Conservation (phyloP, 2,888 invertebrate genomes). For the Mesoligia furuncula region DNA sequence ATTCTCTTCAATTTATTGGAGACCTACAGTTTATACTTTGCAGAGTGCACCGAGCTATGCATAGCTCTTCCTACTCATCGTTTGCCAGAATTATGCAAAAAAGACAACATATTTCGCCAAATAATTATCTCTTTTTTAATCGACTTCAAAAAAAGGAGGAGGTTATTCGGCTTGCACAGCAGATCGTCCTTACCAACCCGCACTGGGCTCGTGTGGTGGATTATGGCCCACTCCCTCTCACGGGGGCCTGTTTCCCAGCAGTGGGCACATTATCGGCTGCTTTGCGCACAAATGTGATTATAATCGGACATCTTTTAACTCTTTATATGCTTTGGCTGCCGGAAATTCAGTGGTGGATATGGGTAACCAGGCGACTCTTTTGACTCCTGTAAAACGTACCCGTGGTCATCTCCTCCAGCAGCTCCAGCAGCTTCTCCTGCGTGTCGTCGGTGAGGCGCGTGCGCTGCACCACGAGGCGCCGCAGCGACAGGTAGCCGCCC, state of each 20-base stretch:
- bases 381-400: constrained; percentile 82
- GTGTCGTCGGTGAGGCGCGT: constrained; percentile 99
- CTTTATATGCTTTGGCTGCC: background rate
- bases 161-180: background rate
- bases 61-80: background rate
- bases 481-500: constrained; percentile 97
- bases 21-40: background rate
- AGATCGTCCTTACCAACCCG: background rate
- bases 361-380: background rate
- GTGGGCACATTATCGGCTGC: too few species aligned
- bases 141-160: too few species aligned
- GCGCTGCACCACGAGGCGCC: constrained; percentile 97
- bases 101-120: too few species aligned
- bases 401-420: constrained; percentile 98
- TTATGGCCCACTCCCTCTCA: too few species aligned
- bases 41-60: background rate
- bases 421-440: constrained; percentile 97
- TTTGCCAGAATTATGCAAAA: background rate
- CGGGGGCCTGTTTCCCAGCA: too few species aligned
- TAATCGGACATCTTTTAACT: background rate
- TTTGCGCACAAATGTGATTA: too few species aligned
- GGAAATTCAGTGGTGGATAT: background rate
- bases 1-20: background rate
- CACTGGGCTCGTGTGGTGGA: too few species aligned
- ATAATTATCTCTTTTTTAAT: too few species aligned